Percentiles rank a stretch among this genome's conserved stretches.
Conservation (phyloP, 2,888 invertebrate species). For the Sphecodes monilicornis region DNA sequence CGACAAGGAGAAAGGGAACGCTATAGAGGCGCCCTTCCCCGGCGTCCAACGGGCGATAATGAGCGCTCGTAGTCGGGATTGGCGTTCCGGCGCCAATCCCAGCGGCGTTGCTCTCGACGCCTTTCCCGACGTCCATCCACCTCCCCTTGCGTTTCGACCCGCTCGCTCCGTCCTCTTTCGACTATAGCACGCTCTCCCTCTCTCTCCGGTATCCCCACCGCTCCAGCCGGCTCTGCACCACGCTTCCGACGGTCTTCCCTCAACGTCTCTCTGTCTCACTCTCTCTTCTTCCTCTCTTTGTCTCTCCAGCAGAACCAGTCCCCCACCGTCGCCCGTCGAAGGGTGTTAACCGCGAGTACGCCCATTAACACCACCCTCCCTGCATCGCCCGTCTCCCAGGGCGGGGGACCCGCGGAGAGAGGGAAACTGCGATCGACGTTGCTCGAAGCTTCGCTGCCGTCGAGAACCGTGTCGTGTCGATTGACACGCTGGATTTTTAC, state of each 20-base stretch:
- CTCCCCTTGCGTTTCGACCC: background rate
- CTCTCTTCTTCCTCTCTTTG: slow-evolving; percentile 7
- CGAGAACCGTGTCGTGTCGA: slow-evolving; percentile 54
- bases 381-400: slow-evolving; percentile 45
- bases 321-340: slow-evolving; percentile 67
- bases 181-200: slow-evolving; percentile 17
- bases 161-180: background rate
- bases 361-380: slow-evolving; percentile 83
- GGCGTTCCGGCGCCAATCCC: slow-evolving; percentile 84
- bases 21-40: slow-evolving; percentile 81
- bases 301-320: slow-evolving; percentile 1
- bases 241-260: slow-evolving; percentile 50
- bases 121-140: slow-evolving; percentile 84
- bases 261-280: background rate
- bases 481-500: slow-evolving; percentile 65
- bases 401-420: slow-evolving; percentile 47
- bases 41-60: slow-evolving; percentile 82
- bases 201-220: slow-evolving; percentile 49
- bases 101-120: slow-evolving; percentile 84
- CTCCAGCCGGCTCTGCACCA: background rate
- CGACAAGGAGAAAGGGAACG: slow-evolving; percentile 75
- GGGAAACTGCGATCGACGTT: slow-evolving; percentile 59
- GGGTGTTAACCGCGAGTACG: slow-evolving; percentile 85
- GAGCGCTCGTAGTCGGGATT: slow-evolving; percentile 83
- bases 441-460: slow-evolving; percentile 61